A percentile compares a stretch with the other conserved stretches of the same genome.
Evolutionary conservation across 2,113 vertebrate genomes (phyloP).

Genomic region (Tupaia chinensis): DNA sequence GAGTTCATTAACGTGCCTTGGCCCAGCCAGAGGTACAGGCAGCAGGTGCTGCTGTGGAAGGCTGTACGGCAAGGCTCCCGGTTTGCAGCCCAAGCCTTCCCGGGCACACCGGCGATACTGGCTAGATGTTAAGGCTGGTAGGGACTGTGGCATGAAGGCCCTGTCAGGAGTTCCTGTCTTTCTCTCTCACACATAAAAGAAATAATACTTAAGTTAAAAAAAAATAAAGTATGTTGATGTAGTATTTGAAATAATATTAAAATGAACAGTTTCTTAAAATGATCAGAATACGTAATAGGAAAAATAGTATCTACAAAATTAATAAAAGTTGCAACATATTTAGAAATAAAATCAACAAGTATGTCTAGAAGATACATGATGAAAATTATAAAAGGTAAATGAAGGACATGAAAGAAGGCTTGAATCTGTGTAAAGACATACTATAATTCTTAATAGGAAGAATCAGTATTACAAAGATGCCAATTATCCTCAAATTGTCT

Average conservation of each 20-base stretch:
- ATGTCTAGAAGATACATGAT: neutral
- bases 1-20: neutral
- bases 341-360: neutral
- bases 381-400: neutral
- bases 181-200: too few species aligned
- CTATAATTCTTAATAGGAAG: too few species aligned
- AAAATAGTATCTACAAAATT: conserved; percentile 1
- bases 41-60: too few species aligned
- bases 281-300: conserved; percentile 21
- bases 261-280: conserved; percentile 26
- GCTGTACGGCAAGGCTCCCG: too few species aligned
- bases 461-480: neutral
- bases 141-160: too few species aligned
- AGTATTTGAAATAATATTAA: conserved; percentile 29
- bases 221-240: neutral
- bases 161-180: too few species aligned
- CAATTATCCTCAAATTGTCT: neutral
- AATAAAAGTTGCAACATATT: neutral
- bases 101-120: too few species aligned
- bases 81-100: too few species aligned
- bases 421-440: neutral
- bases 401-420: neutral
- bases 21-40: too few species aligned
- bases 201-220: too few species aligned
- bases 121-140: too few species aligned